Base-by-base conservation (phyloP, 2,797 vertebrate genomes). In the Dicrostonyx torquatus region DNA sequence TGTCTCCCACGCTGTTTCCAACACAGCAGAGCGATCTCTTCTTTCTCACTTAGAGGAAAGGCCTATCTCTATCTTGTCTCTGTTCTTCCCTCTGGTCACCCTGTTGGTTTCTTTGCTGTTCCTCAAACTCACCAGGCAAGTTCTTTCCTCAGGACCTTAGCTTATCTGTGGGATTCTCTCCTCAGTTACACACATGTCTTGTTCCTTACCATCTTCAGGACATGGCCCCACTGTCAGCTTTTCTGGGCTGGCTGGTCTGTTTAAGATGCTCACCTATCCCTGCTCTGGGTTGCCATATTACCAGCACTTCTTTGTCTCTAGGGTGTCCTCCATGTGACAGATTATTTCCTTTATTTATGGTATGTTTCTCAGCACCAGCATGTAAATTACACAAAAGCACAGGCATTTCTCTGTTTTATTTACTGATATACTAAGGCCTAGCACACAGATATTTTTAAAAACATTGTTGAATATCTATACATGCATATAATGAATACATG, bases 331-430 rank as follows among this genome's bases (percentile, higher is more conserved):
- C 20, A 55, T 18, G 20, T 20, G 86, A 62, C 3, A 6, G 12
- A 53, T 72, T 78, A 73, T 85, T 88, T 83, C 60, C 76, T 55
- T 94, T 92, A 70, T 26, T 53, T 85, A 24, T 87, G 62, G 94
- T 87, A 31, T 80, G 58, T 87, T 20, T 84, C 17, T 2, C 18
- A 45, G 26, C n/a, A 77, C 43, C 76, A 72, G 40, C 83, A 73
- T 53, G 29, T 73, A 58, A 94, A 40, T 26, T 84, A 76, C 24
- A 31, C 5, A 24, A 80, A 80, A 24, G 3, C 76, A 84, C 85
- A 34, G 80, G 48, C 55, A 58, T 22, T 86, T 92, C n/a, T 94
- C 34, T 94, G 31, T 45, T 95, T 97, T 94, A 85, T 70, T 82
- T 91, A 60, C 62, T 77, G 43, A 84, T 45, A 5, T 72, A 48